Evolutionary conservation across 2,113 vertebrate genomes (phyloP), one percentile per base, ranked within the genome.

Genomic region (Catharus fuscescens): DNA sequence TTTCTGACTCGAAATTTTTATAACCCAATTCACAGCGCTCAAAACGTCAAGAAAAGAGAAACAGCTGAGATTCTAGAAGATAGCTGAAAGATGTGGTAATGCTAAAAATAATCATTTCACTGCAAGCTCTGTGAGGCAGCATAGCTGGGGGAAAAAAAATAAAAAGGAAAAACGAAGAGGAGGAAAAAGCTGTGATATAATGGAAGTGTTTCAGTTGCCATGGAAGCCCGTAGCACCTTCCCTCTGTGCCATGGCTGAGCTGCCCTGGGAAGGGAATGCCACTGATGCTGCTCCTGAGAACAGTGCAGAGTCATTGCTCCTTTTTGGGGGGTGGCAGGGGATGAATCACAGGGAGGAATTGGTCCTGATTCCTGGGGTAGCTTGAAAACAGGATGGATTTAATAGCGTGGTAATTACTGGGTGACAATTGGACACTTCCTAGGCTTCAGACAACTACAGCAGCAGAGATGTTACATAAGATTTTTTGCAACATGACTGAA

Each of bases 351-450:
- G 32, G 34, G 47, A 69, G 59, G 71, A 77, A 81, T 6, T 87
- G 81, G 80, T 88, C 14, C 57, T 8, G 4, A 25, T 86, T 56
- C 80, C 77, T 26, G 12, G 66, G 54, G 78, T 19, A 61, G 80
- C 45, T 53, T 42, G 80, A 36, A 87, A 95, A 82, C 81, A 95
- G 95, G 95, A 91, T 95, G 91, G 66, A 12, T 94, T 94, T 95
- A 95, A 92, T 95, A 54, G 45, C 3, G 12, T 28, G 23, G 84
- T 87, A 82, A 86, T 85, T 85, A n/a, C 53, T 28, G 20, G 8
- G 19, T 54, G 50, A 28, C 80, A 93, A 14, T n/a, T 91, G 84
- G 86, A 29, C n/a, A 8, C 81, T 93, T 89, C 84, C 71, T 88
- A 59, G 86, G 38, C 48, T 89, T 69, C 0, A 40, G 82, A 60